Percentiles rank a stretch among this genome's conserved stretches.
phyloP scores from a whole-genome alignment of 37 sponge, comb jelly and placozoan species.

The Chondrosia reniformis region DNA sequence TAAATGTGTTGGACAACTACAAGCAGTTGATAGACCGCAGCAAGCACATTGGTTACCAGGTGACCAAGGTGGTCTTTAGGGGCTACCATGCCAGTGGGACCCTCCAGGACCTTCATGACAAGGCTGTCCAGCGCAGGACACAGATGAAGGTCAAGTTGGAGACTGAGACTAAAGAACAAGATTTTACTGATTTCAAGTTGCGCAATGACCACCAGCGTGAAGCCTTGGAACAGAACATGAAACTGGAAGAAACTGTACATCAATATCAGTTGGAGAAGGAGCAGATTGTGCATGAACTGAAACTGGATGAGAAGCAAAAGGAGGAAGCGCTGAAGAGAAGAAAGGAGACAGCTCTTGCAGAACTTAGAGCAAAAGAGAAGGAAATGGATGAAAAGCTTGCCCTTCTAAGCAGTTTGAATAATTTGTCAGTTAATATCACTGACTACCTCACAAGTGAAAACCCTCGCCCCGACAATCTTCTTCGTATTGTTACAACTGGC shows the following conservation, averaged over 20 bases:
- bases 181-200: slow-evolving; percentile 76
- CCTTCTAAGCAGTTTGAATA: slow-evolving; percentile 45
- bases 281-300: slow-evolving; percentile 53
- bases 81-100: slow-evolving; percentile 77
- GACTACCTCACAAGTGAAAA: slow-evolving; percentile 67
- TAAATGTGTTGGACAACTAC: slow-evolving; percentile 70
- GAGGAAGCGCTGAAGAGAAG: slow-evolving; percentile 53
- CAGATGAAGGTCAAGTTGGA: slow-evolving; percentile 69
- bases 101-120: slow-evolving; percentile 64
- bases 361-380: slow-evolving; percentile 49
- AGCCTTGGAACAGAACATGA: slow-evolving; percentile 61
- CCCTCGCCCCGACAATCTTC: slow-evolving; percentile 72
- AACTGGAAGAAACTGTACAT: slow-evolving; percentile 52
- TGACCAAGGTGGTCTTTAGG: slow-evolving; percentile 78
- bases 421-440: slow-evolving; percentile 75
- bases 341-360: slow-evolving; percentile 47
- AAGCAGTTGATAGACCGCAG: slow-evolving; percentile 56
- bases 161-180: slow-evolving; percentile 64
- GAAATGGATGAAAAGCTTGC: slow-evolving; percentile 52
- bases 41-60: slow-evolving; percentile 66
- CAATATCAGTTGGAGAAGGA: slow-evolving; percentile 49
- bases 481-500: slow-evolving; percentile 34
- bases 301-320: slow-evolving; percentile 58
- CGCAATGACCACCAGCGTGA: slow-evolving; percentile 57
- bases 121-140: slow-evolving; percentile 61